Evolutionary conservation across 2,797 vertebrate species (phyloP), one percentile per base, ranked within the genome.

Genomic region (Neosalanx taihuensis): DNA sequence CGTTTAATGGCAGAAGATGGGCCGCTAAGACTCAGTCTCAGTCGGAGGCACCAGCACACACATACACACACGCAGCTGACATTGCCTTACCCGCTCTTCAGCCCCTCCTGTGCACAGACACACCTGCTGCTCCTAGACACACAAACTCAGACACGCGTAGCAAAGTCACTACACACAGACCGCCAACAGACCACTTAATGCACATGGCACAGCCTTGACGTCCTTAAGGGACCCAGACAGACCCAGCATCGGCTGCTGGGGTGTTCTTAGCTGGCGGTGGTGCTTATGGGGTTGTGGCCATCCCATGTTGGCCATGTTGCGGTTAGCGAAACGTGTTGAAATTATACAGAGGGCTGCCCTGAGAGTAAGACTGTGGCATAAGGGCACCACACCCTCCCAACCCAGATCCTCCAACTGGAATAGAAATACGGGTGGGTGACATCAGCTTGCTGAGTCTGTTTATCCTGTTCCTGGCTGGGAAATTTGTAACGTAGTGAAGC

Each of bases 251-350:
- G 41, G 13, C 41, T 12, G 41, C 41, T 46, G 41, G 20, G 73
- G 63, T 66, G 6, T 67, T 77, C 74, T 73, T 41, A 76, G 76
- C 80, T 79, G 74, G 62, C 73, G 66, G 85, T 35, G 31, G 76
- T n/a, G 72, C 67, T 77, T 26, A 4, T 75, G 73, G 83, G 80
- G 81, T 91, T 89, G 67, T 63, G 76, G 67, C 81, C 73, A 23
- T 86, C 85, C 89, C 85, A 87, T 91, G 76, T 89, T 86, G 90
- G 89, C 82, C 84, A 76, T 91, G 91, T 91, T 77, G 88, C 31
- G 90, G 91, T 91, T 57, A 78, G 76, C 63, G 76, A 80, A 86
- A 91, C 78, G 88, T 90, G 90, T 88, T 75, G 86, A 91, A 91
- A 93, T 93, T 90, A 93, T 73, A 92, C 78, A 83, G 83, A 78